Evolutionary conservation across 2,797 vertebrate genomes (phyloP).

Genomic region (Ibycter americanus): DNA sequence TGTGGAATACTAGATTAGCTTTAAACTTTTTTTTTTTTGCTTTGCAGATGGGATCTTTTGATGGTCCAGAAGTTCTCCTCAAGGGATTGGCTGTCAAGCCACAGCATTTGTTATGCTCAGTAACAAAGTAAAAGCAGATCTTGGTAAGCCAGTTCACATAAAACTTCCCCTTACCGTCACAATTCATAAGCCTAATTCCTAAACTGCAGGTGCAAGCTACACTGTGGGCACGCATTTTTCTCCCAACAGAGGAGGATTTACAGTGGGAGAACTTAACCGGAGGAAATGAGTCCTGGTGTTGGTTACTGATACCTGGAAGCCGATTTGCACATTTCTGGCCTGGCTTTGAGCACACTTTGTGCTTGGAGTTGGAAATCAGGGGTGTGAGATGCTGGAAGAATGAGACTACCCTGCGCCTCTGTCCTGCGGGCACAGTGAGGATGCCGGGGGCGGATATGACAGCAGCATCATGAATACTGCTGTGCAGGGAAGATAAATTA

Average conservation of each 20-base stretch:
- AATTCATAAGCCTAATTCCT: background rate
- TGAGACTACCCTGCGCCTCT: background rate
- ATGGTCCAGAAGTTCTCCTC: background rate
- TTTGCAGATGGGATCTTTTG: background rate
- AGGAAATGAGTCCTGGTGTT: background rate
- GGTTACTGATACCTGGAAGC: background rate
- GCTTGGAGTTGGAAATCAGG: background rate
- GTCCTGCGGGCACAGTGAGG: accelerated
- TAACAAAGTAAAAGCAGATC: background rate
- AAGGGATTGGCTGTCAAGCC: background rate
- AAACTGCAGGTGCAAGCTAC: background rate
- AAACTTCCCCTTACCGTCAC: background rate
- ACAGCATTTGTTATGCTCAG: background rate
- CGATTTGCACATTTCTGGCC: background rate
- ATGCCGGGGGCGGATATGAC: background rate
- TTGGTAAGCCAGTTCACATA: background rate
- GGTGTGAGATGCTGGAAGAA: background rate
- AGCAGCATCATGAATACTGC: background rate
- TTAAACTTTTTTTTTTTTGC: background rate
- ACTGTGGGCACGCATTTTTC: background rate
- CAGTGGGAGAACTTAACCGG: background rate
- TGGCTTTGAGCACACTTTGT: background rate
- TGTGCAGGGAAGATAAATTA: background rate
- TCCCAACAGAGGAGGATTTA: background rate
- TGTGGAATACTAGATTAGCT: background rate